These are phyloP conservation scores for Decapterus maruadsi DNA, from an alignment of 2,797 vertebrate species.

Conservation along the genomic window DNA sequence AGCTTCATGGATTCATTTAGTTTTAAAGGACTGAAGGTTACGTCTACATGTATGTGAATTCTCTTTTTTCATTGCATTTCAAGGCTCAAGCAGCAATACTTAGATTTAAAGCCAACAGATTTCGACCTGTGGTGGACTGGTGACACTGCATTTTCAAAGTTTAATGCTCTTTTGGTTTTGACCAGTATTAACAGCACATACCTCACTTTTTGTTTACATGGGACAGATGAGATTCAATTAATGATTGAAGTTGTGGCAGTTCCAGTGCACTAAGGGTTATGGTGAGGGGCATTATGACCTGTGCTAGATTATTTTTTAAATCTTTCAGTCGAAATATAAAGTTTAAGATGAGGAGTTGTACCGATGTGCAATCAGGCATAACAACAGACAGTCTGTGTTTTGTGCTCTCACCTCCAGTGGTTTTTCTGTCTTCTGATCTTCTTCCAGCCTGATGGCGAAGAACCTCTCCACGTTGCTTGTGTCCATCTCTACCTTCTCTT, in stretches of 20 bases:
- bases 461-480: constrained; percentile 81
- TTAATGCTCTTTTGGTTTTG: neutral
- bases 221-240: neutral
- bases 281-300: no score
- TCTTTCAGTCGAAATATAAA: neutral
- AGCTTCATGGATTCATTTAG: neutral
- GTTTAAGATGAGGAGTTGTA: neutral
- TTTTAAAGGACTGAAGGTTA: no score
- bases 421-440: constrained; percentile 38
- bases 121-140: neutral
- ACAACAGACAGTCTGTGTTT: neutral
- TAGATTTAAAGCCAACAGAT: no score
- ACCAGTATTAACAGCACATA: neutral
- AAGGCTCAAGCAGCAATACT: neutral
- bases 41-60: neutral
- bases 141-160: neutral
- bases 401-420: constrained; percentile 58
- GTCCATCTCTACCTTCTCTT: constrained; percentile 61
- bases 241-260: no score
- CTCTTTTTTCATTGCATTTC: neutral
- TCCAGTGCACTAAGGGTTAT: no score
- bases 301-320: neutral
- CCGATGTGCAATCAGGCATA: neutral
- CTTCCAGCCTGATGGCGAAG: constrained; percentile 76
- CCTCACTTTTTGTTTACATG: neutral